phyloP scores from a whole-genome alignment of 1,140 invertebrate genomes.

The Chironomus striatipennis region DNA sequence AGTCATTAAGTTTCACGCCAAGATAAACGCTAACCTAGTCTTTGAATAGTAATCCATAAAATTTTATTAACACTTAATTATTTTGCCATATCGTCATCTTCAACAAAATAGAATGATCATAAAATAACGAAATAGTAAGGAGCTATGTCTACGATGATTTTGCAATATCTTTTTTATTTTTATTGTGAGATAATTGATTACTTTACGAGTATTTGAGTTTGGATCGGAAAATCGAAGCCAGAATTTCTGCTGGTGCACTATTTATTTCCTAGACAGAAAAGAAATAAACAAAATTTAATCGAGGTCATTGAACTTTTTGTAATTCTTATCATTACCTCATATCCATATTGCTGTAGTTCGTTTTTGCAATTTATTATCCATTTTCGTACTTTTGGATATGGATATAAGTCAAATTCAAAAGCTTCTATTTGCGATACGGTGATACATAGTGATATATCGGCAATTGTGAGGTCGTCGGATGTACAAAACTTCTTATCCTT shows the following conservation, averaged over 20 bases:
- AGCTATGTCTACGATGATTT: too few species aligned
- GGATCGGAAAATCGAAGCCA: neutral
- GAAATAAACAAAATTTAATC: neutral
- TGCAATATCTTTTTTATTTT: too few species aligned
- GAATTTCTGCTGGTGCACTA: neutral
- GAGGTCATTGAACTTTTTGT: too few species aligned
- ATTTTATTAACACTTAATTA: too few species aligned
- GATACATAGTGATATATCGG: slow-evolving; percentile 43
- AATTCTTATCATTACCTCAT: slow-evolving; percentile 30
- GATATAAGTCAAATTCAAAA: slow-evolving; percentile 33
- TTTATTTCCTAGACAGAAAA: neutral
- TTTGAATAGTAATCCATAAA: too few species aligned
- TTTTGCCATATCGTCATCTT: too few species aligned
- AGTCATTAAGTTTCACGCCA: too few species aligned
- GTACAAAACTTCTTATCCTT: slow-evolving; percentile 33
- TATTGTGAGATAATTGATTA: too few species aligned
- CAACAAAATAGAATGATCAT: too few species aligned
- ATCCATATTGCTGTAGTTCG: slow-evolving; percentile 34
- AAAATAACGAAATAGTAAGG: too few species aligned
- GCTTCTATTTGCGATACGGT: slow-evolving; percentile 40
- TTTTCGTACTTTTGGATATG: slow-evolving; percentile 31
- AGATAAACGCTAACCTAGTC: too few species aligned
- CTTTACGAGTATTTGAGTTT: neutral
- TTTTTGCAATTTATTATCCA: slow-evolving; percentile 37
- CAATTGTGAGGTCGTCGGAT: slow-evolving; percentile 46